Percentiles rank a stretch among this genome's conserved stretches.
These are phyloP conservation scores for Lutraria rhynchaena DNA, from an alignment of 1,140 invertebrate species.

Conservation along the genomic window DNA sequence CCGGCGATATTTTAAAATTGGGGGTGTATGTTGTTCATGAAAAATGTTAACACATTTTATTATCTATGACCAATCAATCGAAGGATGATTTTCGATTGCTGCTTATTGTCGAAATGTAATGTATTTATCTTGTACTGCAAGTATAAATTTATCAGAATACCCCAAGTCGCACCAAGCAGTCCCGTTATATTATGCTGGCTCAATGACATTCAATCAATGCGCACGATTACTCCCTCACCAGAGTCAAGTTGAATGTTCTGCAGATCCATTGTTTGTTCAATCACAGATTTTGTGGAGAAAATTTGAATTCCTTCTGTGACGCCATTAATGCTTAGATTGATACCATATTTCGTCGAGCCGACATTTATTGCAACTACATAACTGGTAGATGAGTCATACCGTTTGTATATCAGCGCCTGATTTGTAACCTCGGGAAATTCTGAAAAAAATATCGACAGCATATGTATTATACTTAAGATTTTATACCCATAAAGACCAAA, in stretches of 20 bases:
- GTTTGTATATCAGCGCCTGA: not conserved
- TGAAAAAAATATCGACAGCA: slow-evolving; percentile 18
- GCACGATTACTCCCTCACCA: slow-evolving; percentile 11
- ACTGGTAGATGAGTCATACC: not conserved
- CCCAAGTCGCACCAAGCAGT: no score
- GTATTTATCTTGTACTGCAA: no score
- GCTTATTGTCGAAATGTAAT: no score
- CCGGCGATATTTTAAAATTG: no score
- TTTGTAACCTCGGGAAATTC: not conserved
- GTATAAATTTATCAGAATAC: no score
- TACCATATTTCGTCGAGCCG: not conserved
- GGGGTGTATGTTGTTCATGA: no score
- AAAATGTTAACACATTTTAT: no score
- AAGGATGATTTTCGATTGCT: no score
- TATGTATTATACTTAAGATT: not conserved
- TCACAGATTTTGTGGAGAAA: slow-evolving; percentile 1
- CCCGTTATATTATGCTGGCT: no score
- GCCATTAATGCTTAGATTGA: not conserved
- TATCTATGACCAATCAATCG: no score
- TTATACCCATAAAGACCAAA: not conserved
- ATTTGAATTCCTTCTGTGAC: not conserved
- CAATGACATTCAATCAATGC: no score
- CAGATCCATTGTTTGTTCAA: not conserved
- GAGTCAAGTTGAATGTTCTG: slow-evolving; percentile 1
- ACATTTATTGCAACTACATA: slow-evolving; percentile 23